phyloP scores from a whole-genome alignment of 2,888 invertebrate genomes.

The Saturnia pavonia region DNA sequence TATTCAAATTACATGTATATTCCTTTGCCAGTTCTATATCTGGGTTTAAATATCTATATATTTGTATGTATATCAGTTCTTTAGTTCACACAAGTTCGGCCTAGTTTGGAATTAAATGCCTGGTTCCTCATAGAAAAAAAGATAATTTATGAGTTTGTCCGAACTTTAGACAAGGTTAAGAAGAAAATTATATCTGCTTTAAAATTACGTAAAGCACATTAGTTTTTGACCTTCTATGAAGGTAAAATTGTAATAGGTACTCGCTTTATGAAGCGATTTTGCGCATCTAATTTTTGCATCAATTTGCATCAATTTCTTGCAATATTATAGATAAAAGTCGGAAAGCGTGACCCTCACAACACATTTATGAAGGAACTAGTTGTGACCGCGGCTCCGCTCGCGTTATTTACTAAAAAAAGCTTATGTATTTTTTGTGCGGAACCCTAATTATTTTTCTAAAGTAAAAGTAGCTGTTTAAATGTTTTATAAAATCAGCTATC shows the following conservation, averaged over 20 bases:
- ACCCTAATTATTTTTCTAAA: too few species aligned
- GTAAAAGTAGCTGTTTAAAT: too few species aligned
- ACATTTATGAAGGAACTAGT: neutral
- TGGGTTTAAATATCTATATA: too few species aligned
- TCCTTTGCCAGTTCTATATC: too few species aligned
- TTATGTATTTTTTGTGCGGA: too few species aligned
- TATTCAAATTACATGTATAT: too few species aligned
- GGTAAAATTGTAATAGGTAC: neutral
- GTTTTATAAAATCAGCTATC: too few species aligned
- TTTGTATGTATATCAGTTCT: too few species aligned
- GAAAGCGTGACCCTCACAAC: neutral
- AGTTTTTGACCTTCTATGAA: neutral
- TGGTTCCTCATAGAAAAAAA: neutral
- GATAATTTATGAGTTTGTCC: neutral
- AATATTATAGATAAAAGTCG: neutral
- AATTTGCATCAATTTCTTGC: neutral
- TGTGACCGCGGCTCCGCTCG: too few species aligned
- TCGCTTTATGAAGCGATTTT: neutral
- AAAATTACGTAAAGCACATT: neutral
- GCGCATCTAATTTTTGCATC: neutral
- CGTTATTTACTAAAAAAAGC: too few species aligned
- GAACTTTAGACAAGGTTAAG: neutral
- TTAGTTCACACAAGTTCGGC: too few species aligned
- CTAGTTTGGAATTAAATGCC: too few species aligned
- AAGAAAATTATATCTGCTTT: neutral